phyloP scores from a whole-genome alignment of 2,888 invertebrate species.

The Parnassius smintheus region DNA sequence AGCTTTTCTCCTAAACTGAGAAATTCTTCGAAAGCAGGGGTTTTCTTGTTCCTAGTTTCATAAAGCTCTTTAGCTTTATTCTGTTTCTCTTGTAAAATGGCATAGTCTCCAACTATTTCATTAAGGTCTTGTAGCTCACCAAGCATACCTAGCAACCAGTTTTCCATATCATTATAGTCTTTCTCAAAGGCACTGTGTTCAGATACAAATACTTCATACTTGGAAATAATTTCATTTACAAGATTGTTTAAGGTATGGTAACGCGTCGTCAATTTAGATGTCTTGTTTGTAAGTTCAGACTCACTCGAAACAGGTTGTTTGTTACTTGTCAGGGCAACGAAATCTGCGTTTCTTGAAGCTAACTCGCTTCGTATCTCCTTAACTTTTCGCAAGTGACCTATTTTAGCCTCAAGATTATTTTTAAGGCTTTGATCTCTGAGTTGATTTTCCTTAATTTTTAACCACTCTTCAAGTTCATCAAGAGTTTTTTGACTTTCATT shows the following conservation, averaged over 20 bases:
- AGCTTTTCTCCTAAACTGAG: slow-evolving; percentile 95
- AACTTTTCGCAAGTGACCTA: slow-evolving; percentile 88
- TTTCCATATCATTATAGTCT: slow-evolving; percentile 86
- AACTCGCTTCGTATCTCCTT: slow-evolving; percentile 87
- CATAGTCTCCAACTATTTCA: slow-evolving; percentile 92
- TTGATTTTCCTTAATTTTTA: slow-evolving; percentile 91
- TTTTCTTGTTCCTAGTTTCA: slow-evolving; percentile 89
- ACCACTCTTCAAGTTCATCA: slow-evolving; percentile 90
- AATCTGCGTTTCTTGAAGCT: slow-evolving; percentile 83
- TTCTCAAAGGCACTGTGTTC: slow-evolving; percentile 92
- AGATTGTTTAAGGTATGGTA: slow-evolving; percentile 91
- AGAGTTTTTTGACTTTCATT: slow-evolving; percentile 89
- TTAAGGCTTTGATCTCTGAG: slow-evolving; percentile 94
- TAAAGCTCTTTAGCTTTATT: slow-evolving; percentile 89
- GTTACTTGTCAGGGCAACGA: slow-evolving; percentile 84
- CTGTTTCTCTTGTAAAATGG: slow-evolving; percentile 90
- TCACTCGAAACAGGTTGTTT: slow-evolving; percentile 88
- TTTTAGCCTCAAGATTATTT: slow-evolving; percentile 91
- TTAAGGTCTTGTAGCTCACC: slow-evolving; percentile 88
- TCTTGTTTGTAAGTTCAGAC: slow-evolving; percentile 86
- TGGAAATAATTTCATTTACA: slow-evolving; percentile 90
- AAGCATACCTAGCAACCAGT: slow-evolving; percentile 87
- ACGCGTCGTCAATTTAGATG: slow-evolving; percentile 89
- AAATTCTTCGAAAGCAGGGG: slow-evolving; percentile 89
- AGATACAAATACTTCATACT: slow-evolving; percentile 91